Evolutionary conservation across 2,888 invertebrate genomes (phyloP), one percentile per base, ranked within the genome.

Genomic region (Portevinia maculata): DNA sequence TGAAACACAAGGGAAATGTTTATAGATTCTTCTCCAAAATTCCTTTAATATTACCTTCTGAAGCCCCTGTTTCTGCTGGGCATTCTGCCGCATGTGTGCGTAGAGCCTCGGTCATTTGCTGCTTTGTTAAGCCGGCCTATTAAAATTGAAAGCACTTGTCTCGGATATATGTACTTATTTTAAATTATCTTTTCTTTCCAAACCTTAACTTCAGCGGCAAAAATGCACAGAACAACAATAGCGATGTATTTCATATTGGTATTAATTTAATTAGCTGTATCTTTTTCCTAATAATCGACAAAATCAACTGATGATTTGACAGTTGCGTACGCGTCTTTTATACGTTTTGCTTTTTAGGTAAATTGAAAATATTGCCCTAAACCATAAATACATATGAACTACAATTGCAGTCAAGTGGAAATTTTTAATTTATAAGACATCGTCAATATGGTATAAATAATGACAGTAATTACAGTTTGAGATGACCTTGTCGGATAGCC

Each of bases 1-100:
- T 89, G 41, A n/a, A 67, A 34, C 13, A 11, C 41, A 30, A 5
- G 13, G 32, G 1, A 9, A 11, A 11, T 15, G 6, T 2, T 3
- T 8, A 34, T 1, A 15, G 9, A 7, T 13, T 9, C 6, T 8
- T 1, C 2, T 39, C 2, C n/a, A 6, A 13, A 17, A 8, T n/a
- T 15, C 9, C 15, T 41, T 15, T 6, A 9, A 24, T 19, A 4
- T 46, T 24, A 65, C 65, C 53, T 15, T 41, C 52, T 6, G 41
- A 32, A 6, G 65, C 67, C 11, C 55, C 39, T 1, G 30, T 55
- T 28, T 67, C 21, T 30, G 30, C 21, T 1, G 32, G 11, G 28
- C 67, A 67, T 19, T 32, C 46, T 30, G 4, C 9, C 5, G 39
- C 19, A 15, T 32, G 17, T 9, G 30, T 34, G 7, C 24, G 37